phyloP scores from a whole-genome alignment of 2,797 vertebrate genomes.

The Fundulus diaphanus region DNA sequence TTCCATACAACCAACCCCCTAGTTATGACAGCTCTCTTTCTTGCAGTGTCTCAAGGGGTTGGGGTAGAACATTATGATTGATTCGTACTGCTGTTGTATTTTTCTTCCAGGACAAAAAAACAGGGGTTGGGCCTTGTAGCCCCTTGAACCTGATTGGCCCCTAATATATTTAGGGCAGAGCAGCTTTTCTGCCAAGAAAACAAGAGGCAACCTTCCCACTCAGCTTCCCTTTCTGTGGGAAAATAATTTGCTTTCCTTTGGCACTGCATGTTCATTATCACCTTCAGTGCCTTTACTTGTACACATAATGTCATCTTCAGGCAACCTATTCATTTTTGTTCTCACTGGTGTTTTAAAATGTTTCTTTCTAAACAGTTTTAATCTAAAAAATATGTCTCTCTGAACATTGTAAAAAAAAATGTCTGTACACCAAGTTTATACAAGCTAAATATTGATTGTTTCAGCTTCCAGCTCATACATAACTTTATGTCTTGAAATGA shows the following conservation, averaged over 20 bases:
- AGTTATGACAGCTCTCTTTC: conserved; percentile 80
- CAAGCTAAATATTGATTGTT: conserved; percentile 46
- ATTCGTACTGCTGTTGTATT: conserved; percentile 76
- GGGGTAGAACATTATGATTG: conserved; percentile 77
- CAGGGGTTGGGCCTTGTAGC: conserved; percentile 48
- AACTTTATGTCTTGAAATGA: conserved; percentile 57
- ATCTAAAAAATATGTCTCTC: conserved; percentile 7
- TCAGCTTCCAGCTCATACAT: conserved; percentile 59
- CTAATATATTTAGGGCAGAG: conserved; percentile 67
- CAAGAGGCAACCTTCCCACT: conserved; percentile 47
- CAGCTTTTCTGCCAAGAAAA: conserved; percentile 56
- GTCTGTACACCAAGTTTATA: conserved; percentile 43
- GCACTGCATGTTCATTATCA: conserved; percentile 42
- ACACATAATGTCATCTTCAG: conserved; percentile 16
- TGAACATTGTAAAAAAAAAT: conserved; percentile 21
- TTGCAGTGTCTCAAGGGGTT: conserved; percentile 70
- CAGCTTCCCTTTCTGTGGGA: conserved; percentile 45
- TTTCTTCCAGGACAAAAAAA: conserved; percentile 60
- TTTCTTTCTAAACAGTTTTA: conserved; percentile 2
- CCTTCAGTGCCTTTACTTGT: conserved; percentile 37
- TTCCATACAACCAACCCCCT: conserved; percentile 68
- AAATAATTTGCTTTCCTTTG: conserved; percentile 55
- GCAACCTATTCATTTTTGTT: neutral
- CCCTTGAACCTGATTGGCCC: conserved; percentile 58
- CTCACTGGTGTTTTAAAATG: neutral